These are phyloP conservation scores for Salmo trutta DNA, from an alignment of 2,797 vertebrate species.

Conservation along the genomic window DNA sequence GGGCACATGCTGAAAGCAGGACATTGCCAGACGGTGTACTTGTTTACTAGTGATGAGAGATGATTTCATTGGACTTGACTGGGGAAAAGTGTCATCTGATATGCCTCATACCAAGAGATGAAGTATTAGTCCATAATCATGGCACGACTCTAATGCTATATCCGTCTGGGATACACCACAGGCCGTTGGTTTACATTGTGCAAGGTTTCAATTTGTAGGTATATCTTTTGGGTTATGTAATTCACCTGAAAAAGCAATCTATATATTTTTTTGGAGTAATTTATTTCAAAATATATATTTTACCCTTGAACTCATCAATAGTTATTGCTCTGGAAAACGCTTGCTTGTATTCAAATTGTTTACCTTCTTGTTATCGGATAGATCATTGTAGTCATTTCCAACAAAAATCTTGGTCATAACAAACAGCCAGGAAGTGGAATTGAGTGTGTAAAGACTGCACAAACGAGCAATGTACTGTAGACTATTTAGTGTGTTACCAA, in stretches of 20 bases:
- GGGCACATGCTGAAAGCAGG: constrained; percentile 74
- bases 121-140: constrained; percentile 81
- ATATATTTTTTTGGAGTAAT: no score
- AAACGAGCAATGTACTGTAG: background rate
- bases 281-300: background rate
- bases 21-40: constrained; percentile 61
- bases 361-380: background rate
- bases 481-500: constrained; percentile 47
- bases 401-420: no score
- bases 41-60: constrained; percentile 79
- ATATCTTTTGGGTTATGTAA: background rate
- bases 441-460: background rate
- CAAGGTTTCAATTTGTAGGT: constrained; percentile 69
- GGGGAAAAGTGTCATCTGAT: constrained; percentile 76
- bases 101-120: constrained; percentile 73
- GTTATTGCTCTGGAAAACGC: background rate
- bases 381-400: no score
- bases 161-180: constrained; percentile 78
- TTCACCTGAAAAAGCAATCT: background rate
- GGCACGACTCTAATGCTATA: constrained; percentile 82
- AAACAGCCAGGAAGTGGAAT: background rate
- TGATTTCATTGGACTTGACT: constrained; percentile 78
- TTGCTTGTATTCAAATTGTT: background rate
- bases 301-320: background rate
- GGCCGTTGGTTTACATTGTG: constrained; percentile 74